Evolutionary conservation across 2,113 vertebrate genomes (phyloP).

Genomic region (Poicephalus meyeri): DNA sequence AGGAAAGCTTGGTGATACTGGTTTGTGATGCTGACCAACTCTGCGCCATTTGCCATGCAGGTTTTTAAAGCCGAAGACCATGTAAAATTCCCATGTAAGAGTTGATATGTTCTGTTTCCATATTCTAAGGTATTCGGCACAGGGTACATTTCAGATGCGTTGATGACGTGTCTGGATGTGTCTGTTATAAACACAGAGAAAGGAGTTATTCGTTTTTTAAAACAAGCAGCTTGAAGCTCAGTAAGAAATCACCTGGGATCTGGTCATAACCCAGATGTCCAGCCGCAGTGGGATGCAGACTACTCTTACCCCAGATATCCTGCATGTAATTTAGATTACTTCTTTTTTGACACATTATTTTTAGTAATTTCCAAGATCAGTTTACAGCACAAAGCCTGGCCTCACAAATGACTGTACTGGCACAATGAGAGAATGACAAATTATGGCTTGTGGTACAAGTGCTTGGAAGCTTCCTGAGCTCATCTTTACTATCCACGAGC

Average conservation of each 20-base stretch:
- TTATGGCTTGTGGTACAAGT: background rate
- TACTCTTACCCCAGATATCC: background rate
- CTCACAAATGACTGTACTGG: background rate
- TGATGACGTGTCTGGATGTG: slow-evolving; percentile 34
- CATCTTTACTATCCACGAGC: background rate
- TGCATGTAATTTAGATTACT: background rate
- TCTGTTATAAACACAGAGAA: slow-evolving; percentile 63
- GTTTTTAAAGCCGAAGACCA: slow-evolving; percentile 86
- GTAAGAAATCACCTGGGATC: background rate
- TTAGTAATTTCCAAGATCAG: background rate
- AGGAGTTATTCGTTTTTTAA: background rate
- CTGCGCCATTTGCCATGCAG: slow-evolving; percentile 78
- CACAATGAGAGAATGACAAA: background rate
- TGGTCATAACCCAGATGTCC: background rate
- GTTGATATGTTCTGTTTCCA: slow-evolving; percentile 83
- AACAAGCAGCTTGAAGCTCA: background rate
- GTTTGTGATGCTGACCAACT: slow-evolving; percentile 88
- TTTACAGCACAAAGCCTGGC: background rate
- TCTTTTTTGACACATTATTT: background rate
- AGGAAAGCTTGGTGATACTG: slow-evolving; percentile 93
- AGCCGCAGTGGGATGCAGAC: background rate
- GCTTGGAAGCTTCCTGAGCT: background rate
- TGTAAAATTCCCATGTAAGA: slow-evolving; percentile 88
- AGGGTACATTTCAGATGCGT: slow-evolving; percentile 74
- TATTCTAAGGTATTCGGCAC: slow-evolving; percentile 83